Base-by-base conservation (phyloP, 2,797 vertebrate species). In the Petrocephalus sullivani region DNA sequence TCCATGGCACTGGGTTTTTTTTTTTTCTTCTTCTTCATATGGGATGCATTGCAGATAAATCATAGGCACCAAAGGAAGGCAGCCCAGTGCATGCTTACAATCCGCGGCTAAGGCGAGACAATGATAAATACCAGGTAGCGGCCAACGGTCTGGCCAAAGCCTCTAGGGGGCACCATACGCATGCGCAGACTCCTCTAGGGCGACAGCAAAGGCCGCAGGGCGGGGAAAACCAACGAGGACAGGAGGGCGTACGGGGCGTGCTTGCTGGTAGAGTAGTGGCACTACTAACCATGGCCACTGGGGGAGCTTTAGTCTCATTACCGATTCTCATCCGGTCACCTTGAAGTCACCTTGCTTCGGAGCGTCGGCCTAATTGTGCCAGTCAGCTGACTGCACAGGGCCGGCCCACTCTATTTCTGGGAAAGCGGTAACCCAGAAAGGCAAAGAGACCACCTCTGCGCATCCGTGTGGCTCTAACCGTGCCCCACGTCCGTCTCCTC, bases 331-430 rank as follows among this genome's bases (percentile, higher is more conserved):
- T 92, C 92, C 46, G 90, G 92, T 95, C 94, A 95, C 95, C 95
- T 95, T 95, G 94, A 92, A 91, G 91, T 96, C 94, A 96, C 96
- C 95, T 96, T 96, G 95, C 93, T 92, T 92, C 7, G 7, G 91
- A 92, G 92, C 92, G 86, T 49, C 93, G 95, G 93, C 94, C 95
- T 92, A 93, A 93, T 95, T 95, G 93, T 94, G 93, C 92, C 94
- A 95, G 95, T 96, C 95, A 94, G 89, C 90, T 61, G 89, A 92
- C 81, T 84, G 41, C 81, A 23, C 81, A 5, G 81, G 81, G 81
- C 49, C 92, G 87, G 90, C 93, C 94, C 91, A 88, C 89, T 86
- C 54, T 60, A 90, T 60, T 86, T 57, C 85, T 86, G 94, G 94
- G 93, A 41, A 16, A 64, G 33, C 49, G 51, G 83, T 88, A 49